A percentile compares a stretch with the other conserved stretches of the same genome.
Evolutionary conservation across 2,888 invertebrate species (phyloP).

Genomic region (Nasonovia ribisnigri): DNA sequence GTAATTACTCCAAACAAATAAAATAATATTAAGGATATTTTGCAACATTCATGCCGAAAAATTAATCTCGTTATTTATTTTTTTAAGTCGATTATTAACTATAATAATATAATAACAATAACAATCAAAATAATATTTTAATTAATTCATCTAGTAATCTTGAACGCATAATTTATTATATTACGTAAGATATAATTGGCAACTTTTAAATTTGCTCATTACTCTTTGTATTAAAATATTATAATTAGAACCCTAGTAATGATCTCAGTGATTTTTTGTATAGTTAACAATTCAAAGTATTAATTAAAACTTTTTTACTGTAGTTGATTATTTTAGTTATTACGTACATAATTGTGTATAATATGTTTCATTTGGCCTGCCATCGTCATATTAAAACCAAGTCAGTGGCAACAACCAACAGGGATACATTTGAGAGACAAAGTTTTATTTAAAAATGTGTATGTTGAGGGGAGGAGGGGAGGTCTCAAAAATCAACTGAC

Average conservation of each 20-base stretch:
- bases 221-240: not conserved
- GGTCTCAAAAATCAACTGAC: too few relatives aligned
- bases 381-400: not conserved
- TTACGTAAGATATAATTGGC: not conserved
- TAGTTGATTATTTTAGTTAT: not conserved
- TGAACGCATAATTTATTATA: not conserved
- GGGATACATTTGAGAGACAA: not conserved
- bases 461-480: too few relatives aligned
- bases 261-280: not conserved
- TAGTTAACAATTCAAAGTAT: not conserved
- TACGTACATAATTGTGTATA: not conserved
- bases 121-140: not conserved
- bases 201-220: not conserved
- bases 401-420: not conserved
- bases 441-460: not conserved
- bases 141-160: not conserved
- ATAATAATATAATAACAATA: not conserved
- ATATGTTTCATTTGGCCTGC: not conserved
- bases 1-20: not conserved
- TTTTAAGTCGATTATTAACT: not conserved
- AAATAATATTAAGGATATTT: too few relatives aligned
- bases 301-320: not conserved
- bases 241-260: not conserved
- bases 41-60: too few relatives aligned
- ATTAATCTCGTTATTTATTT: not conserved